A percentile compares a stretch with the other conserved stretches of the same genome.
phyloP scores from a whole-genome alignment of 2,113 vertebrate genomes.

The Geococcyx californianus region DNA sequence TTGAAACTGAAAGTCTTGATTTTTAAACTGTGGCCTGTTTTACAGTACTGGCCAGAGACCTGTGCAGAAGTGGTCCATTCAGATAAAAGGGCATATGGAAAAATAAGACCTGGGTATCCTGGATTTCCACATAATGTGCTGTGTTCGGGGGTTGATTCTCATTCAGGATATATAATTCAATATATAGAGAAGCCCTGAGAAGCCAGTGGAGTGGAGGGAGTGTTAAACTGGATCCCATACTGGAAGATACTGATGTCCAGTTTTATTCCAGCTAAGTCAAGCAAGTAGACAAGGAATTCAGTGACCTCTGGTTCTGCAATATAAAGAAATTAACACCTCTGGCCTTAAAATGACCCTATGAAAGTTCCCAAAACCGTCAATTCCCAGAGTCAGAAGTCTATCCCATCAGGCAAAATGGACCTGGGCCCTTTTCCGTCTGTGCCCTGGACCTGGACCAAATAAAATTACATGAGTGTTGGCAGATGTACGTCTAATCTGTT shows the following conservation, averaged over 20 bases:
- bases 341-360: not conserved
- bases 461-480: slow-evolving; percentile 52
- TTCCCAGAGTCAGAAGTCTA: slow-evolving; percentile 24
- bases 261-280: not conserved
- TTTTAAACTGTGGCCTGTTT: not conserved
- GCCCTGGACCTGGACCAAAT: slow-evolving; percentile 39
- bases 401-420: slow-evolving; percentile 29
- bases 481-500: slow-evolving; percentile 63
- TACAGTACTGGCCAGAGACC: not conserved
- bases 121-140: fast-evolving
- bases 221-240: not conserved
- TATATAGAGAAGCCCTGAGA: not conserved
- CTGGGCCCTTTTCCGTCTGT: slow-evolving; percentile 28
- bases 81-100: not conserved
- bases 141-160: not conserved
- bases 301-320: not conserved
- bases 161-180: not conserved
- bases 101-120: not conserved
- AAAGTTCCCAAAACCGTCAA: not conserved
- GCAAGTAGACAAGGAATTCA: not conserved
- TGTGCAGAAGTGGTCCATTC: not conserved
- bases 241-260: not conserved
- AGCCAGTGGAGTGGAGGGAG: not conserved
- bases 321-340: not conserved
- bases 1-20: not conserved